Conservation (phyloP, 2,797 vertebrate species). For the Xenentodon cancila region DNA sequence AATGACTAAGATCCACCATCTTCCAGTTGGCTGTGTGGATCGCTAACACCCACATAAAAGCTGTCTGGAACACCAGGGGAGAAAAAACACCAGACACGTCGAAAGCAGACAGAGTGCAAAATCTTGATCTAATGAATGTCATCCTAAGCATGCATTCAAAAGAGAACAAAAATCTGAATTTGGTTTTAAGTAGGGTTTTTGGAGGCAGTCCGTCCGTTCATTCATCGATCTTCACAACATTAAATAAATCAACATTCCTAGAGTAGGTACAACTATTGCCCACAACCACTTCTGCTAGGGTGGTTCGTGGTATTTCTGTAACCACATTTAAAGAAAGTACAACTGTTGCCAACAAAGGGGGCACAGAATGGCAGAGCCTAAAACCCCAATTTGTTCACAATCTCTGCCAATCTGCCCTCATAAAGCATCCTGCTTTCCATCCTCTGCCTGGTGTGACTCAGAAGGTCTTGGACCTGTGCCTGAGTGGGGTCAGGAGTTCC, state of each 20-base stretch:
- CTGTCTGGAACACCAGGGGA: slow-evolving; percentile 32
- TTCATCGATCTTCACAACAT: background rate
- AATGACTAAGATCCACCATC: slow-evolving; percentile 43
- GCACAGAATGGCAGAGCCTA: background rate
- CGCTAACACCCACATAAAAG: slow-evolving; percentile 37
- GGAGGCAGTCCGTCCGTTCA: background rate
- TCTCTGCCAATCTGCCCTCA: too few relatives aligned
- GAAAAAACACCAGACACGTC: slow-evolving; percentile 32
- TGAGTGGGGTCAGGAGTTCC: too few relatives aligned
- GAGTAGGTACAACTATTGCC: background rate
- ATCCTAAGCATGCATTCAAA: background rate
- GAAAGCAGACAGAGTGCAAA: slow-evolving; percentile 41
- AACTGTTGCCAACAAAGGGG: background rate
- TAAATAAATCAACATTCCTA: background rate
- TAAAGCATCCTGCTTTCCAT: too few relatives aligned
- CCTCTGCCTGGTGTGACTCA: too few relatives aligned
- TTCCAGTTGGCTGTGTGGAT: slow-evolving; percentile 41
- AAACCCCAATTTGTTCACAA: too few relatives aligned
- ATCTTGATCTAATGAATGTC: slow-evolving; percentile 28
- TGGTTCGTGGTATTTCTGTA: background rate
- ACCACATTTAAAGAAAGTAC: too few relatives aligned
- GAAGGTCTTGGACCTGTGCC: too few relatives aligned
- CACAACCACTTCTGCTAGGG: background rate
- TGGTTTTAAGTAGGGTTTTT: slow-evolving; percentile 12
- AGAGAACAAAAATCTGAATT: slow-evolving; percentile 6